These are phyloP conservation scores for Microcebus murinus DNA, from an alignment of 2,113 vertebrate genomes.

Conservation along the genomic window DNA sequence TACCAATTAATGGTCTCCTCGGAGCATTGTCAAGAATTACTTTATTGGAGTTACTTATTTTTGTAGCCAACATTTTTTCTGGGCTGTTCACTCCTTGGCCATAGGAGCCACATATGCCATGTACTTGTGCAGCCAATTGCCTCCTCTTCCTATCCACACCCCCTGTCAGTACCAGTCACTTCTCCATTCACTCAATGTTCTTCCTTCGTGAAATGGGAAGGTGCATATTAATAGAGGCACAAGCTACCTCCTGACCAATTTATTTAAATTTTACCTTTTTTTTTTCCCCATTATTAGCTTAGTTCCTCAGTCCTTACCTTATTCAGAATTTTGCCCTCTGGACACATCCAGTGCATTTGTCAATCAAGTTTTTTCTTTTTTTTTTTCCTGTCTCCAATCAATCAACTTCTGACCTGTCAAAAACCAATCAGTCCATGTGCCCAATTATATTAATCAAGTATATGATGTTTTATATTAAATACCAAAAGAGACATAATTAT, in stretches of 20 bases:
- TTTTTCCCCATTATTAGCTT: background rate
- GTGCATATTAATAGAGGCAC: background rate
- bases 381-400: background rate
- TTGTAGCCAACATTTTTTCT: background rate
- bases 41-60: background rate
- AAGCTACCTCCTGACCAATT: background rate
- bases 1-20: background rate
- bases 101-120: background rate
- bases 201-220: background rate
- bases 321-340: background rate
- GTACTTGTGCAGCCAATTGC: background rate
- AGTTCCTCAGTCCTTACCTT: background rate
- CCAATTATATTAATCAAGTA: background rate
- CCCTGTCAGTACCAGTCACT: background rate
- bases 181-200: background rate
- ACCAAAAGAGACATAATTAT: background rate
- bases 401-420: background rate
- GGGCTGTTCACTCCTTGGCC: background rate
- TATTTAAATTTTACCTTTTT: background rate
- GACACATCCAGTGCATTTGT: background rate
- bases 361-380: background rate
- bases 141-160: background rate
- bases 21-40: background rate
- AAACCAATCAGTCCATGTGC: background rate
- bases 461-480: background rate